A percentile compares a stretch with the other conserved stretches of the same genome.
Conservation (phyloP, 2,797 vertebrate species). For the Poeciliopsis gracilis region DNA sequence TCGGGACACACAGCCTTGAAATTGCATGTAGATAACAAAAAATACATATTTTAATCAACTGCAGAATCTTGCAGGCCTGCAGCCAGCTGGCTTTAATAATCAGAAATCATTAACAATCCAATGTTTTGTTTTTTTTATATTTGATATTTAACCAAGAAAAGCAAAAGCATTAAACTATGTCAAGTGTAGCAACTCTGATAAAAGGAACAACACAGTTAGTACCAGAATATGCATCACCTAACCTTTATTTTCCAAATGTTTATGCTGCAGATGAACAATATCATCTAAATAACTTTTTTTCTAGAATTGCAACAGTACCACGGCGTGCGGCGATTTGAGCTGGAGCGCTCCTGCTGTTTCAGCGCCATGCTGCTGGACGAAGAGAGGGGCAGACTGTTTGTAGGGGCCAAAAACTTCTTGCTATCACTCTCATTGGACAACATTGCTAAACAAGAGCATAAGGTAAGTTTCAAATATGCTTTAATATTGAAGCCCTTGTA, state of each 20-base stretch:
- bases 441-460: conserved; percentile 90
- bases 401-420: conserved; percentile 91
- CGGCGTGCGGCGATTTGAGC: conserved; percentile 84
- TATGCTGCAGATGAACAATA: neutral
- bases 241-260: neutral
- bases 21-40: conserved; percentile 9
- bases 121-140: conserved; percentile 5
- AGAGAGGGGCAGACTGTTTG: conserved; percentile 92
- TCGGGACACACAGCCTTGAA: conserved; percentile 19
- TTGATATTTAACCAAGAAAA: neutral
- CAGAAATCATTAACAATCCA: neutral
- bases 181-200: neutral
- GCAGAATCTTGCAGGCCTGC: conserved; percentile 15
- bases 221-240: neutral
- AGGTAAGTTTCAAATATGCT: conserved; percentile 77
- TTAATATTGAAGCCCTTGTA: neutral
- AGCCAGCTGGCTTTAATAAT: conserved; percentile 14
- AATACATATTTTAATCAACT: conserved; percentile 21
- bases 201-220: neutral
- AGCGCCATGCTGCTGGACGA: conserved; percentile 91
- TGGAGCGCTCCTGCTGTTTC: conserved; percentile 93
- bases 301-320: conserved; percentile 90
- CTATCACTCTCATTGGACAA: conserved; percentile 92
- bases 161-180: neutral
- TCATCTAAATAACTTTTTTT: neutral